Evolutionary conservation across 2,888 invertebrate genomes (phyloP).

Genomic region (Tromatobia lineatoria): DNA sequence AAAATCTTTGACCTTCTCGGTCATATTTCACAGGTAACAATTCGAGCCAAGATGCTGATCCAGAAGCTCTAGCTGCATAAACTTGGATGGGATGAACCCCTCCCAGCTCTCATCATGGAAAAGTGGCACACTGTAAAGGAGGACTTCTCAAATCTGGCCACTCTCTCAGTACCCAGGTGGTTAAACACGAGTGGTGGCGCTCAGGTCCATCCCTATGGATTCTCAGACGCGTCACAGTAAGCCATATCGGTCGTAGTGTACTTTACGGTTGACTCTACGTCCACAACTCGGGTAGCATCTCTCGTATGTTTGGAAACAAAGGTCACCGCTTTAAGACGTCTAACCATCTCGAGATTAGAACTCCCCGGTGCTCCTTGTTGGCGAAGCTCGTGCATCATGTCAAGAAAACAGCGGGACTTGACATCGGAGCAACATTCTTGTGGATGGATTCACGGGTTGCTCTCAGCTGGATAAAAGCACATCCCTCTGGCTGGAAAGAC

Average conservation of each 20-base stretch:
- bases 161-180: conserved; percentile 48
- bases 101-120: neutral
- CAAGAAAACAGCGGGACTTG: neutral
- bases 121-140: neutral
- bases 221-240: conserved; percentile 38
- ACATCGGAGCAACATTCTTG: conserved; percentile 2
- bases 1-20: too few species aligned
- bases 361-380: conserved; percentile 36
- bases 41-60: conserved; percentile 58
- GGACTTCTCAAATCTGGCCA: conserved; percentile 21
- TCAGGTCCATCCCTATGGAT: conserved; percentile 33
- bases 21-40: too few species aligned
- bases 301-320: conserved; percentile 57
- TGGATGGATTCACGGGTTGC: conserved; percentile 74
- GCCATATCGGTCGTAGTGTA: conserved; percentile 42
- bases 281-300: neutral
- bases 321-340: conserved; percentile 53
- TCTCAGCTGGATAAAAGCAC: conserved; percentile 69
- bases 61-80: conserved; percentile 62
- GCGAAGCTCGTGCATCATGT: conserved; percentile 35
- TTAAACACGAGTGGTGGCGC: neutral
- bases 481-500: conserved; percentile 72
- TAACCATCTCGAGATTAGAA: conserved; percentile 53
- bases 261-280: conserved; percentile 2
- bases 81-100: conserved; percentile 55